Evolutionary conservation across 2,797 vertebrate species (phyloP).

Genomic region (Gymnopithys bicolor): DNA sequence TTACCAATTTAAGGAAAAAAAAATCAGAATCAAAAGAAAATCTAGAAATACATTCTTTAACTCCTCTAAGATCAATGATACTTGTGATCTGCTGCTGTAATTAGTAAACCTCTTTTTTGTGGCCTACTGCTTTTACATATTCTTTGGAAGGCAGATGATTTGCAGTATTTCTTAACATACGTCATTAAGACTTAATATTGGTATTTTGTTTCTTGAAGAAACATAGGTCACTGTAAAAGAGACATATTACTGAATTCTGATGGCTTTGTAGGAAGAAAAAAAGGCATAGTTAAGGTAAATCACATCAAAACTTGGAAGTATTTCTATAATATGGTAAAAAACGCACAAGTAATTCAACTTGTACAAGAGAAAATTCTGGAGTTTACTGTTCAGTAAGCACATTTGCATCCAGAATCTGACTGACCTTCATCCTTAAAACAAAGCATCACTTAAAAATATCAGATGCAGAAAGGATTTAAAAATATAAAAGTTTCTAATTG

Average conservation of each 20-base stretch:
- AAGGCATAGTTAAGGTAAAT: not conserved
- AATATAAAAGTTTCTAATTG: not conserved
- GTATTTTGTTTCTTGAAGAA: not conserved
- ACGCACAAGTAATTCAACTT: not conserved
- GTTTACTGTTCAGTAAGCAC: not conserved
- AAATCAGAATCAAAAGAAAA: not conserved
- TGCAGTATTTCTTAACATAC: not conserved
- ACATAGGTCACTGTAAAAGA: not conserved
- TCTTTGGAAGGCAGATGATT: conserved; percentile 8
- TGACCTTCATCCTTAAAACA: not conserved
- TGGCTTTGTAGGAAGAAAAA: not conserved
- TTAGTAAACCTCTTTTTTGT: not conserved
- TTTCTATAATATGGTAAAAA: not conserved
- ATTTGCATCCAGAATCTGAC: not conserved
- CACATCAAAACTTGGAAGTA: not conserved
- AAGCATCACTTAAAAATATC: not conserved
- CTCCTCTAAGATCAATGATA: not conserved
- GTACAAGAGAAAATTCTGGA: conserved; percentile 4
- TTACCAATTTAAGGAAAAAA: not conserved
- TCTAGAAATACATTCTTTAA: not conserved
- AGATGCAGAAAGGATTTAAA: not conserved
- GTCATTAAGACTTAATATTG: not conserved
- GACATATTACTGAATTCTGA: not conserved
- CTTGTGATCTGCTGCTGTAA: not conserved
- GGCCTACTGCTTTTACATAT: not conserved